Conservation (phyloP, 2,113 vertebrate species). For the Aix galericulata region DNA sequence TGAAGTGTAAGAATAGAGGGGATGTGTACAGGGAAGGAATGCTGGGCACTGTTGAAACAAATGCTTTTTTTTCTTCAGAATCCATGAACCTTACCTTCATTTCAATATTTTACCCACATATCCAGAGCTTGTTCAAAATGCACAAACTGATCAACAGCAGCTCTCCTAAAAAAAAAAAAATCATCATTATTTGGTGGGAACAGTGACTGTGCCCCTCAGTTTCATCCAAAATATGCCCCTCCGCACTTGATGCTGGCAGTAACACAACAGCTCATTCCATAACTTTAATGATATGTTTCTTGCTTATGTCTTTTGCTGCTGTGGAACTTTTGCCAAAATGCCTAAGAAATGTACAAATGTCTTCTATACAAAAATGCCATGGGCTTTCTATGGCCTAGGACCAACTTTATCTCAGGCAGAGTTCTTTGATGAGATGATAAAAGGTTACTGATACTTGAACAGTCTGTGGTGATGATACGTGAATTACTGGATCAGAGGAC, state of each 20-base stretch:
- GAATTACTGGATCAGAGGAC: neutral
- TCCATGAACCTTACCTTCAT: neutral
- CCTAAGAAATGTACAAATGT: conserved; percentile 4
- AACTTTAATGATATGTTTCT: neutral
- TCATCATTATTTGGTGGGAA: neutral
- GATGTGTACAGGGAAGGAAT: neutral
- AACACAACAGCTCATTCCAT: neutral
- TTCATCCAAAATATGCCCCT: neutral
- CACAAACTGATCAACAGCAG: neutral
- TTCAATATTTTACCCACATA: neutral
- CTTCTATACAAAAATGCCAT: neutral
- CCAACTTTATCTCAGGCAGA: conserved; percentile 3
- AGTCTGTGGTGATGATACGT: neutral
- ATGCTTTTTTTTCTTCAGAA: neutral
- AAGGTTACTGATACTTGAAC: neutral
- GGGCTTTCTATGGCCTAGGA: neutral
- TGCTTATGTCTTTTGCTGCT: neutral
- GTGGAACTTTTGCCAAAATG: neutral
- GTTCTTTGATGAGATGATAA: neutral
- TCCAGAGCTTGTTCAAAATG: neutral
- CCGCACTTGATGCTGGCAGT: neutral
- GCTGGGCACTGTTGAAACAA: neutral
- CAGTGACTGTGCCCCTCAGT: neutral
- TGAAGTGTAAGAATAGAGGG: neutral
- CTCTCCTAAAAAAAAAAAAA: neutral